Base-by-base conservation (phyloP, 2,113 vertebrate species). In the Dromaius novaehollandiae region DNA sequence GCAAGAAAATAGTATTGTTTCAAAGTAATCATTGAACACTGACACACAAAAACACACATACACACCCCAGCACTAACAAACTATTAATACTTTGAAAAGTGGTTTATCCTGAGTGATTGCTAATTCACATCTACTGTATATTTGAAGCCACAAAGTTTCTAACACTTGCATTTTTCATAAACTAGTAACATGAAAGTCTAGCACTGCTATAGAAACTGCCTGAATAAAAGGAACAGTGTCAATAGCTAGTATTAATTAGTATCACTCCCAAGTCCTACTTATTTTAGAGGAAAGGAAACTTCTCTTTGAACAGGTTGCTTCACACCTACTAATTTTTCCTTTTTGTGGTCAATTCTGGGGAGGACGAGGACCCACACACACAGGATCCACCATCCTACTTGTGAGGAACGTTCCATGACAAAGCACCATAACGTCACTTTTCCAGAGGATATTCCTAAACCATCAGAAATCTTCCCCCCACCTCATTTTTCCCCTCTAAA, bases 121-220 rank as follows among this genome's bases (percentile, higher is more conserved):
- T 83, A 94, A 95, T 92, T 89, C 91, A 96, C 93, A 95, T 65
- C 82, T 95, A 94, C 88, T 78, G 83, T 64, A 95, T 63, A 92
- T 65, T 89, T 86, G 79, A 96, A 97, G 83, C 85, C 80, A 92
- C 91, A 56, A 91, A 89, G 60, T 76, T 92, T 94, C 70, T 86
- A 94, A 91, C 93, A 94, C 48, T 96, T 95, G 87, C 50, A 53
- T 95, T 96, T 91, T 89, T 95, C 80, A 74, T 93, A 86, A 97
- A 89, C 84, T 93, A 95, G 10, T 91, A 94, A 92, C 93, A 88
- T 75, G 55, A 44, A 97, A 87, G 85, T 91, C 82, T 96, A 96
- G 24, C 90, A 96, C 93, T 96, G 95, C 83, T 95, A 94, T 73
- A 38, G 42, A 21, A 90, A 86, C 81, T 69, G 93, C 75, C 79